Evolutionary conservation across 1,140 invertebrate genomes (phyloP).

Genomic region (Piezodorus guildinii): DNA sequence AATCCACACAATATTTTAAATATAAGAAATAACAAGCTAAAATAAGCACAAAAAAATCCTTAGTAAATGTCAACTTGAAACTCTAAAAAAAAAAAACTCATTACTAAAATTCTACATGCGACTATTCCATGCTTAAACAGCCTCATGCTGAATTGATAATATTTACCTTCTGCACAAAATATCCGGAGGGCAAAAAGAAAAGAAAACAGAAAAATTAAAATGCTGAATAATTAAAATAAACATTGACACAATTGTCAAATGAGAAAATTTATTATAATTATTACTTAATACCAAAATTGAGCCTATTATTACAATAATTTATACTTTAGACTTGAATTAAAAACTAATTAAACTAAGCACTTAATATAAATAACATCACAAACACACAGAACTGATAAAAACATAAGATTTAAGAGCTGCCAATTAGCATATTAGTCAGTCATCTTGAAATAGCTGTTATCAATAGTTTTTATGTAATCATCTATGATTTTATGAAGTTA

Average conservation of each 20-base stretch:
- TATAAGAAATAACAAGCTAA: constrained; percentile 16
- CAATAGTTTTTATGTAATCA: neutral
- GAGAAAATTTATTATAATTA: too few species aligned
- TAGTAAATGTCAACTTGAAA: constrained; percentile 33
- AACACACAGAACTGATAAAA: neutral
- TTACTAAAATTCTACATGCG: constrained; percentile 3
- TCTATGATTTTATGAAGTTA: neutral
- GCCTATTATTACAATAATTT: too few species aligned
- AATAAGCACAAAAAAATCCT: constrained; percentile 31
- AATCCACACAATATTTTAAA: too few species aligned
- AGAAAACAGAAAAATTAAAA: constrained; percentile 1
- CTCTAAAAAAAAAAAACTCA: too few species aligned
- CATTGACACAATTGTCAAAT: too few species aligned
- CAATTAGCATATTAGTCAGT: too few species aligned
- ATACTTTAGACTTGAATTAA: too few species aligned
- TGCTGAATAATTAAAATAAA: neutral
- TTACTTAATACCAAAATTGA: too few species aligned
- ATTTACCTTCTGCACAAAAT: constrained; percentile 40
- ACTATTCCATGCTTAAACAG: constrained; percentile 15
- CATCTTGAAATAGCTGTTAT: neutral
- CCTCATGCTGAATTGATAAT: constrained; percentile 27
- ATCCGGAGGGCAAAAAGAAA: neutral
- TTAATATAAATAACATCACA: too few species aligned
- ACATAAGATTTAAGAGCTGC: neutral
- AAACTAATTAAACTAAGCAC: too few species aligned